phyloP scores from a whole-genome alignment of 2,797 vertebrate genomes.

The Onychomys torridus region DNA sequence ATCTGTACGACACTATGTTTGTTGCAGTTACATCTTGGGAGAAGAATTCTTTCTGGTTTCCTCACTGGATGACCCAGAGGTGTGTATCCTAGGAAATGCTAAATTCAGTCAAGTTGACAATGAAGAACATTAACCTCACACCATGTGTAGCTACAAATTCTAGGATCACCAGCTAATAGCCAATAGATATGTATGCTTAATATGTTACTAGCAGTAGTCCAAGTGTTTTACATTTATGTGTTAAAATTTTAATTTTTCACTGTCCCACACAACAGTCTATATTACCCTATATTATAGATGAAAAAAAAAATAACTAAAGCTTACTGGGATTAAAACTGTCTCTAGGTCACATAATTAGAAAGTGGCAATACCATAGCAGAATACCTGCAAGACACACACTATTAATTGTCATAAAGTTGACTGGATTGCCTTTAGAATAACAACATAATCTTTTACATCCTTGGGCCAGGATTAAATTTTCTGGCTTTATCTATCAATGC shows the following conservation, averaged over 20 bases:
- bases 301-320: neutral
- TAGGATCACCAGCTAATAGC: neutral
- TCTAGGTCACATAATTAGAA: neutral
- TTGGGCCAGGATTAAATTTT: neutral
- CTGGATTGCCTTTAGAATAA: neutral
- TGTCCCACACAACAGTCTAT: neutral
- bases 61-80: neutral
- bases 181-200: neutral
- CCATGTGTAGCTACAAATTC: neutral
- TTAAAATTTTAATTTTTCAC: neutral
- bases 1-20: neutral
- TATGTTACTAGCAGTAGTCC: neutral
- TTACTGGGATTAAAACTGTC: neutral
- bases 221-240: neutral
- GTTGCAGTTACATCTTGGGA: neutral
- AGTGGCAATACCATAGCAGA: neutral
- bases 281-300: neutral
- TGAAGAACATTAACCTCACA: neutral
- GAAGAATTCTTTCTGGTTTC: neutral
- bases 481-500: neutral
- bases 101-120: neutral
- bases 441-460: neutral
- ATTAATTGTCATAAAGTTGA: neutral
- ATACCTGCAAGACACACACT: neutral
- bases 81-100: neutral